Evolutionary conservation across 2,888 invertebrate species (phyloP), one percentile per base, ranked within the genome.

Genomic region (Resseliella maxima): DNA sequence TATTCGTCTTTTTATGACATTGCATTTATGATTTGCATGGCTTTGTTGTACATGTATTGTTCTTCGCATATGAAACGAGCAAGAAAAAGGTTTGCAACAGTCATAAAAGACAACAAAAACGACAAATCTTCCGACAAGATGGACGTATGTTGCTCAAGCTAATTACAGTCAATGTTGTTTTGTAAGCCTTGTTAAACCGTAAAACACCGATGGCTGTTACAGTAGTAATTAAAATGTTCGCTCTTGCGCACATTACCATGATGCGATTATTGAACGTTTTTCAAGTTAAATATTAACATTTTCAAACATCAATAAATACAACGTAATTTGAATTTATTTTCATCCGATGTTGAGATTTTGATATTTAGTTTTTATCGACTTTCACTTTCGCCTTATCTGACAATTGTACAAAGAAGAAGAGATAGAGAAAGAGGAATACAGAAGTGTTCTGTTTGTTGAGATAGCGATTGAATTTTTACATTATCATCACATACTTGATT

Each of bases 391-490:
- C 12, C 8, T 50, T 72, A 72, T 72, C 72, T 27, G 31, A 15
- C 15, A 15, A 72, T 72, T 50, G 21, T 18, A 41, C 12, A 41
- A 41, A 41, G 41, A 41, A 41, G 12, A 41, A 41, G 12, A 41
- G 41, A n/a, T 18, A 50, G 2, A 50, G n/a, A 24, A 24, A 59
- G 24, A 59, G 6, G 10, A 24, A 59, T 3, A 59, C 59, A 72
- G 72, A 72, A 72, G 72, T 72, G 72, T 72, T 72, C 72, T 72
- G 31, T 72, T 72, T 72, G 72, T 31, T 15, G 10, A 59, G 59
- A 59, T 59, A 59, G 24, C n/a, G 24, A 50, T 50, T 8, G 2
- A 50, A 41, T 41, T 5, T 41, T 18, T 24, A 59, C 59, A 72
- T 31, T 31, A 35, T 35, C 31, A 72, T 72, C 72, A 35, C 27